Conservation (phyloP, 2,888 invertebrate species). For the Synanthedon formicaeformis region DNA sequence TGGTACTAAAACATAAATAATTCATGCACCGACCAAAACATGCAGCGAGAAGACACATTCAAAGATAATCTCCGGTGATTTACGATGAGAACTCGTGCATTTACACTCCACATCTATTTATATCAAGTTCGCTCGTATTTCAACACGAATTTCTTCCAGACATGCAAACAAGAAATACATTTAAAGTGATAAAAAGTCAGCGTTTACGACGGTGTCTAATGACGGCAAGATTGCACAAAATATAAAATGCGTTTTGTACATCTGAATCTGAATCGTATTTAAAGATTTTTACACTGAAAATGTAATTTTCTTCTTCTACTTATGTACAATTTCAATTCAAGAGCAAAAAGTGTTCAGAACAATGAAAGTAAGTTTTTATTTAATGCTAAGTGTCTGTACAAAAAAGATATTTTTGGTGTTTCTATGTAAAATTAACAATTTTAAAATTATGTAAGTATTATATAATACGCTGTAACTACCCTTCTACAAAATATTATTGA, state of each 20-base stretch:
- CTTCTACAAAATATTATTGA: no score
- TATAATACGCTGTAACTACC: no score
- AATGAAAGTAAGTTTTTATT: no score
- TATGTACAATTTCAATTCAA: no score
- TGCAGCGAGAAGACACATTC: conserved; percentile 40
- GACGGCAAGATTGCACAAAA: neutral
- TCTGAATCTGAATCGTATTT: no score
- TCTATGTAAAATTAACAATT: no score
- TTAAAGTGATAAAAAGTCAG: neutral
- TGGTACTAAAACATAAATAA: conserved; percentile 32
- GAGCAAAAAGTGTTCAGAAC: no score
- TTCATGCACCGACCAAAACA: conserved; percentile 50
- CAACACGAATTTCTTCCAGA: conserved; percentile 3
- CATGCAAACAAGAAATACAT: conserved; percentile 8
- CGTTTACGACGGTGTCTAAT: neutral
- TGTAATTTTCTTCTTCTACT: no score
- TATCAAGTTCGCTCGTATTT: conserved; percentile 20
- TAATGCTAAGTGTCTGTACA: no score
- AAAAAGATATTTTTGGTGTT: no score
- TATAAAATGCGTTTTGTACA: neutral
- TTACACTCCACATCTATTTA: conserved; percentile 40
- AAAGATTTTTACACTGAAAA: no score
- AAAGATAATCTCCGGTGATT: conserved; percentile 62
- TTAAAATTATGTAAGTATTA: no score
- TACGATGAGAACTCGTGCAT: conserved; percentile 51